Base-by-base conservation (phyloP, 2,113 vertebrate species). In the Passer montanus region DNA sequence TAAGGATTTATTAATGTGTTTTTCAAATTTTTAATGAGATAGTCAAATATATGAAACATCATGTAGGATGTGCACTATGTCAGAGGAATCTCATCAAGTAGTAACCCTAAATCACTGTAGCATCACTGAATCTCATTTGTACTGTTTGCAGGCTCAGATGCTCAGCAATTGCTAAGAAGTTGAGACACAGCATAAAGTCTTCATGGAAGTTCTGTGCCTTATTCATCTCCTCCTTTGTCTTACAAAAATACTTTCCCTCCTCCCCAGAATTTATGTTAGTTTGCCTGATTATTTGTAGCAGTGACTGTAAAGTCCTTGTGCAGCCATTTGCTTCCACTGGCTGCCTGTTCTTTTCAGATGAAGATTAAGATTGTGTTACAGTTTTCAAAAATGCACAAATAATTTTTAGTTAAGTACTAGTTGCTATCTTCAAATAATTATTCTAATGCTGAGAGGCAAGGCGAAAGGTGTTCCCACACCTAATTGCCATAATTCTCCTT, bases 381-480 rank as follows among this genome's bases (percentile, higher is more conserved):
- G n/a, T 84, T 96, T 82, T 95, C 46, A 94, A 35, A 94, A 95
- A 70, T 12, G 30, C 20, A 74, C 39, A 60, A 81, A 46, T 84
- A 87, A 86, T 87, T 89, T 87, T 30, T 78, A 83, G 60, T 79
- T 80, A 92, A 84, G 69, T 78, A n/a, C 50, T 53, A 84, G 74
- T 79, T 81, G 23, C 46, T 88, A 28, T 90, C 46, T 94, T 93
- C 89, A 93, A 90, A 60, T 6, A 89, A 87, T 82, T 86, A 53
- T 84, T 95, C 84, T 89, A 37, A 58, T 49, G 59, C 76, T 81
- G 44, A 89, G 33, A 82, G 63, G 50, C 64, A 90, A 87, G 37
- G 26, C 80, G 41, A 93, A 92, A 69, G 53, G 49, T 43, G 35
- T 59, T 93, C 59, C 85, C 84, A 60, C 5, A 60, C 39, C 46